These are phyloP conservation scores for Drosophila saltans DNA, from an alignment of 1,140 invertebrate species.

Conservation along the genomic window DNA sequence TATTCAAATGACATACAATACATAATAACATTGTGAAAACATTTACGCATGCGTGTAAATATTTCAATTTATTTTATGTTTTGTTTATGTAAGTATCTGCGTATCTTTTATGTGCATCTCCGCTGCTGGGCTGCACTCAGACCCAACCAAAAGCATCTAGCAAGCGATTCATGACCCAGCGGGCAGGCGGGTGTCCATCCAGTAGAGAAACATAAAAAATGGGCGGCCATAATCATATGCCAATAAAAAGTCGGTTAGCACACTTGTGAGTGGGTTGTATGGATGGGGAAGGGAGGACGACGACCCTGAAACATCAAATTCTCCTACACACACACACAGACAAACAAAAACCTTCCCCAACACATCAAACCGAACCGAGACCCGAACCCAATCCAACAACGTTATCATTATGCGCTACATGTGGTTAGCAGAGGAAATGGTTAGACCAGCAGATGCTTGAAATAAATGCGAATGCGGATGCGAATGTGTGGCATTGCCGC, in stretches of 20 bases:
- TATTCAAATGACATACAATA: slow-evolving; percentile 71
- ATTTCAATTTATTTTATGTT: slow-evolving; percentile 80
- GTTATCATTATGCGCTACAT: slow-evolving; percentile 81
- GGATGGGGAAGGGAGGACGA: background rate
- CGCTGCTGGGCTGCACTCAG: slow-evolving; percentile 47
- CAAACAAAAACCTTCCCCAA: too few species aligned
- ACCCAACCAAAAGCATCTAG: background rate
- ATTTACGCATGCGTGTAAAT: slow-evolving; percentile 77
- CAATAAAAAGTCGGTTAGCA: slow-evolving; percentile 80
- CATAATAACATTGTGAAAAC: slow-evolving; percentile 66
- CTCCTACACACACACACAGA: background rate
- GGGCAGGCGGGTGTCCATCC: slow-evolving; percentile 4
- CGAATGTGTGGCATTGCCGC: slow-evolving; percentile 21
- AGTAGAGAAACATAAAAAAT: slow-evolving; percentile 63
- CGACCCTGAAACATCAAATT: slow-evolving; percentile 7
- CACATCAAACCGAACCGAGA: background rate
- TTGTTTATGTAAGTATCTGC: slow-evolving; percentile 38
- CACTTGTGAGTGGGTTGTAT: background rate
- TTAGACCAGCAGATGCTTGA: slow-evolving; percentile 32
- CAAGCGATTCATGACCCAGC: background rate
- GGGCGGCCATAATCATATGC: slow-evolving; percentile 75
- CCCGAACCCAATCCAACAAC: slow-evolving; percentile 21
- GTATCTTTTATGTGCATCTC: slow-evolving; percentile 73
- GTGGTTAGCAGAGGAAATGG: slow-evolving; percentile 41
- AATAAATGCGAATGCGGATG: slow-evolving; percentile 3